Conservation (phyloP, 2,888 invertebrate species). For the Drosophila nr. perissopoda region DNA sequence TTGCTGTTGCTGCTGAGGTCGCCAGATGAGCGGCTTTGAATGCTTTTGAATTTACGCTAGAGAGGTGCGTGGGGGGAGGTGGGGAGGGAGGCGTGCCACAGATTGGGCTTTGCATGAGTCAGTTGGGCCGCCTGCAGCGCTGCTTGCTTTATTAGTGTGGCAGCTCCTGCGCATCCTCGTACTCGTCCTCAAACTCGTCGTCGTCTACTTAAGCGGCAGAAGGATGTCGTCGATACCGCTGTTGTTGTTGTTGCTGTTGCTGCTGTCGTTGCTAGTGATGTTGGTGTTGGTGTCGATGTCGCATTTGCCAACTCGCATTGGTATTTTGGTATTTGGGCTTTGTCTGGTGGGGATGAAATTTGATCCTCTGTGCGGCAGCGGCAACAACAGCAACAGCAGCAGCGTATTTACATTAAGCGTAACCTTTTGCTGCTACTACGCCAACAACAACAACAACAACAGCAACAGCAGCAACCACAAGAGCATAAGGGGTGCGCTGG, state of each 20-base stretch:
- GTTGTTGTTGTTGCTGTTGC: conserved; percentile 11
- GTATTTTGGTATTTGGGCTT: conserved; percentile 77
- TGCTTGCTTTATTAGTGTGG: conserved; percentile 67
- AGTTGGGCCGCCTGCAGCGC: conserved; percentile 22
- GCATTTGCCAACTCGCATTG: conserved; percentile 65
- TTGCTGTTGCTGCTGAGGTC: conserved; percentile 53
- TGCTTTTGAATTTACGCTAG: conserved; percentile 47
- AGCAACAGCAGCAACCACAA: conserved; percentile 39
- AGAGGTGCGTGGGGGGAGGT: neutral
- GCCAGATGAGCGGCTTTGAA: conserved; percentile 75
- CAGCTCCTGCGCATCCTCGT: conserved; percentile 36
- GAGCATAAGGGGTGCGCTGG: conserved; percentile 52
- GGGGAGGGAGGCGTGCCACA: conserved; percentile 12
- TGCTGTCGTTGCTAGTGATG: conserved; percentile 30
- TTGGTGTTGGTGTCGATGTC: conserved; percentile 48
- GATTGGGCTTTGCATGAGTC: conserved; percentile 30
- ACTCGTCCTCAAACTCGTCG: conserved; percentile 26
- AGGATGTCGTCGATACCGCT: conserved; percentile 60
- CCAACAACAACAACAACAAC: conserved; percentile 22
- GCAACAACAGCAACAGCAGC: conserved; percentile 37
- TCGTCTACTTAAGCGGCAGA: conserved; percentile 53
- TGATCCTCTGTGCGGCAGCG: conserved; percentile 74
- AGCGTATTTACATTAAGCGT: conserved; percentile 81
- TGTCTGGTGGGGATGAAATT: conserved; percentile 84
- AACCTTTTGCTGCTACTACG: conserved; percentile 59